Evolutionary conservation across 53 echinoderm and acorn worm species (phyloP).

Genomic region (Astropecten irregularis): DNA sequence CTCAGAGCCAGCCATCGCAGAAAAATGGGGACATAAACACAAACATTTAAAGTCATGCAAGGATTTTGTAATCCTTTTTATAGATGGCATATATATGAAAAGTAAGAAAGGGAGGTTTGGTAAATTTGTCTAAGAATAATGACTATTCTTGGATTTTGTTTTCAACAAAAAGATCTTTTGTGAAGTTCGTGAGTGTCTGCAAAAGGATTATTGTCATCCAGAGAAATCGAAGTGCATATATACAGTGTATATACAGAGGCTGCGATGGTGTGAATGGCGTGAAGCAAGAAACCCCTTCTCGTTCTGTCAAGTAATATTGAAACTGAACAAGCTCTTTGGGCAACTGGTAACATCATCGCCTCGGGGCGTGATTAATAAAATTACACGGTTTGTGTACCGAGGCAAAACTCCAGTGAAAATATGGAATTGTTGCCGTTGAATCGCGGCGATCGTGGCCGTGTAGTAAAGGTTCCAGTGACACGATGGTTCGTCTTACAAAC

Average conservation of each 20-base stretch:
- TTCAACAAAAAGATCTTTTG: too few species aligned
- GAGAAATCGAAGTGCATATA: background rate
- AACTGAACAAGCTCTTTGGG: background rate
- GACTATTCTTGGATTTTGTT: background rate
- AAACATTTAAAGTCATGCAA: too few species aligned
- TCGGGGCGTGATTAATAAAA: conserved; percentile 46
- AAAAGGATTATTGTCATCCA: background rate
- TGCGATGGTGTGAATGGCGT: too few species aligned
- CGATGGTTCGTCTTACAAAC: conserved; percentile 40
- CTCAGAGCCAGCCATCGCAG: too few species aligned
- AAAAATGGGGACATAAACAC: too few species aligned
- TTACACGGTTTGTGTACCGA: conserved; percentile 47
- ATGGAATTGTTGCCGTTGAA: conserved; percentile 48
- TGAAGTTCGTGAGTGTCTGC: background rate
- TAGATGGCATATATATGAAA: too few species aligned
- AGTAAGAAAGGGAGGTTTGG: background rate
- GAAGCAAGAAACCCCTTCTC: background rate
- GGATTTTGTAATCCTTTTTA: too few species aligned
- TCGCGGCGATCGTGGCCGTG: background rate
- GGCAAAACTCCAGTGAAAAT: conserved; percentile 20
- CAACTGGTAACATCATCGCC: conserved; percentile 47
- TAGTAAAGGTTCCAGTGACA: background rate
- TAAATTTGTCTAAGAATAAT: background rate
- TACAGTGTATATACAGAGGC: background rate
- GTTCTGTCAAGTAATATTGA: background rate